Evolutionary conservation across 2,113 vertebrate species (phyloP).

Genomic region (Nettapus auritus): DNA sequence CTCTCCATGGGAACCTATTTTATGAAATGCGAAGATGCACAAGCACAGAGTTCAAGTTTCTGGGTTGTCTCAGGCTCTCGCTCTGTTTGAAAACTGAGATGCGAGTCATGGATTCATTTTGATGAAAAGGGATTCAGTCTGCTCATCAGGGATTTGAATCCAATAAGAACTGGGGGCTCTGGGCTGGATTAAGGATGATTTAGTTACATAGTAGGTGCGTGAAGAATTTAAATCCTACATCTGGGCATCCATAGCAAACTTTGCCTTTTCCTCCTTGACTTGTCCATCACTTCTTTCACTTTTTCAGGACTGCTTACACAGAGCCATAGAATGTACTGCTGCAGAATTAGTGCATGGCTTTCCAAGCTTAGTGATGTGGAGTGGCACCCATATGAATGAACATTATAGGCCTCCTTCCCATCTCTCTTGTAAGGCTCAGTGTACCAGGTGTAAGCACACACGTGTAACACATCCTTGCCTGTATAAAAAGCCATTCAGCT

Average conservation of each 20-base stretch:
- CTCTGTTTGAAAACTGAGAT: neutral
- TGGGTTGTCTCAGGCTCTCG: neutral
- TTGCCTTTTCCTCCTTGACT: neutral
- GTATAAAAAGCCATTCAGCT: neutral
- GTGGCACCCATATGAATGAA: neutral
- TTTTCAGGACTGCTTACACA: neutral
- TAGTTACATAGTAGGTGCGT: neutral
- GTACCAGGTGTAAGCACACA: neutral
- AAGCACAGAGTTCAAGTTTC: neutral
- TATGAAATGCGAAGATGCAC: neutral
- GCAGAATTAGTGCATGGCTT: neutral
- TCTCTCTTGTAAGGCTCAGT: neutral
- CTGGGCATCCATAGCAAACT: neutral
- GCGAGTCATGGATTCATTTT: neutral
- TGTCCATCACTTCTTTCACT: neutral
- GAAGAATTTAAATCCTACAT: neutral
- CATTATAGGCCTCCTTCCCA: neutral
- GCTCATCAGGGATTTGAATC: neutral
- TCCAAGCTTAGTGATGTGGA: neutral
- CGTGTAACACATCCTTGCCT: neutral
- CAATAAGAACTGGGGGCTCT: neutral
- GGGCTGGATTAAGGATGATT: neutral
- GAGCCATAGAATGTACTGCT: neutral
- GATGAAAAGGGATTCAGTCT: neutral
- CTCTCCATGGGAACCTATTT: neutral